These are phyloP conservation scores for Argyrosomus regius DNA, from an alignment of 2,797 vertebrate genomes.

Conservation along the genomic window DNA sequence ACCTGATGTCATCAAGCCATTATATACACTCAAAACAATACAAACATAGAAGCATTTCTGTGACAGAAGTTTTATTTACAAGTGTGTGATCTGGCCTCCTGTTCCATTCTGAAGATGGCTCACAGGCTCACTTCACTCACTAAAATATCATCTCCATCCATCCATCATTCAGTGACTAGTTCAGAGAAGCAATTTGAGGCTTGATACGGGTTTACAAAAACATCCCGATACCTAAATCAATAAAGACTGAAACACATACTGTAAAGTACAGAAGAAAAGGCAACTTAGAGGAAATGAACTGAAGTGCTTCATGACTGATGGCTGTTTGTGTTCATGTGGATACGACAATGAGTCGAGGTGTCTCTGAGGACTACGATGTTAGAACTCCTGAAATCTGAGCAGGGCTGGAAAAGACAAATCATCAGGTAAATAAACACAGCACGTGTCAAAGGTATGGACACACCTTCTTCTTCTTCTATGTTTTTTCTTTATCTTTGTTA, in stretches of 20 bases:
- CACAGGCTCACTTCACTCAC: slow-evolving; percentile 3
- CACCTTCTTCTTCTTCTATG: too few relatives aligned
- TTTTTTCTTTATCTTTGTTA: too few relatives aligned
- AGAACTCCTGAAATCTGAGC: neutral
- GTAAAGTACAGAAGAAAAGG: slow-evolving; percentile 7
- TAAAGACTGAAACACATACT: neutral
- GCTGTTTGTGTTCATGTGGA: too few relatives aligned
- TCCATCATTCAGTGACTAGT: neutral
- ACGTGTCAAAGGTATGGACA: too few relatives aligned
- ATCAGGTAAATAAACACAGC: too few relatives aligned
- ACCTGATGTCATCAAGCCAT: neutral
- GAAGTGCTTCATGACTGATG: too few relatives aligned
- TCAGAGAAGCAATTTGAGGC: slow-evolving; percentile 3
- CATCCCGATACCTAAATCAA: neutral
- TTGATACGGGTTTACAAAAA: neutral
- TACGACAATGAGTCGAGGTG: too few relatives aligned
- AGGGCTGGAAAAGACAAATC: too few relatives aligned
- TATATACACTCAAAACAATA: neutral
- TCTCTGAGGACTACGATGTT: neutral
- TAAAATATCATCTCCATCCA: neutral
- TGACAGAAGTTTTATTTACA: slow-evolving; percentile 31
- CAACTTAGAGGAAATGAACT: too few relatives aligned
- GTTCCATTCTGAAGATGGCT: neutral
- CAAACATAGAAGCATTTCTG: neutral
- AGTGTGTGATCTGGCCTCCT: neutral